These are phyloP conservation scores for Hemiprocne comata DNA, from an alignment of 2,113 vertebrate genomes.

Conservation along the genomic window DNA sequence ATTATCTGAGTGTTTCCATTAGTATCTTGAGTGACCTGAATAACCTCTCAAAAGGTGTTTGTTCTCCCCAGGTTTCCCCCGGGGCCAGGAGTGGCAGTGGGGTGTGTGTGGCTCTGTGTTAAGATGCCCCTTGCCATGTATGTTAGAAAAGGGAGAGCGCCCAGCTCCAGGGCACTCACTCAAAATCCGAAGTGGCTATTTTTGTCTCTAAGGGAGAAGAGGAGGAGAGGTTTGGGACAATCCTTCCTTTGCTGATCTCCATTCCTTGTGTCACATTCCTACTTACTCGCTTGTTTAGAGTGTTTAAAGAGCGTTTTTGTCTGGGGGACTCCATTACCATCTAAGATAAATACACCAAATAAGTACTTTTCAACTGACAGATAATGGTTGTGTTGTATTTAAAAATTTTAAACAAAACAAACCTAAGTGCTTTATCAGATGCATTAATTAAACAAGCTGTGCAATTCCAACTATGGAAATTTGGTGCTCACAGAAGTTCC, in stretches of 20 bases:
- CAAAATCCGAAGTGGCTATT: neutral
- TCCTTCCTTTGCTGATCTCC: neutral
- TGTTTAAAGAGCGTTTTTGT: neutral
- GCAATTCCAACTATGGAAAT: neutral
- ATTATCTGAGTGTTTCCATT: neutral
- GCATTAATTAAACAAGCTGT: slow-evolving; percentile 23
- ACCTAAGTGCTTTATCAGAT: slow-evolving; percentile 35
- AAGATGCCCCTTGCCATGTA: neutral
- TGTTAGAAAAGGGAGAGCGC: neutral
- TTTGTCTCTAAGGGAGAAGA: neutral
- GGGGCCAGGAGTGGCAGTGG: rapidly evolving
- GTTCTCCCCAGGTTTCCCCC: neutral
- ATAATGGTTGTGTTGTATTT: neutral
- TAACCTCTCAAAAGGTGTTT: neutral
- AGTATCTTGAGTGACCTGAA: neutral
- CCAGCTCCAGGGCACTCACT: neutral
- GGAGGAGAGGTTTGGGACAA: neutral
- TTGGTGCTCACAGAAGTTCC: neutral
- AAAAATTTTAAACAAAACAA: neutral
- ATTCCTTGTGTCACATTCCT: neutral
- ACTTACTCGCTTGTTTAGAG: neutral
- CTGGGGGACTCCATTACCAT: neutral
- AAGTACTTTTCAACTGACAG: neutral
- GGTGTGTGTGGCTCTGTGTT: neutral
- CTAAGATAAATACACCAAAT: neutral